These are phyloP conservation scores for Tenthredo distinguenda DNA, from an alignment of 2,888 invertebrate genomes.

Conservation along the genomic window DNA sequence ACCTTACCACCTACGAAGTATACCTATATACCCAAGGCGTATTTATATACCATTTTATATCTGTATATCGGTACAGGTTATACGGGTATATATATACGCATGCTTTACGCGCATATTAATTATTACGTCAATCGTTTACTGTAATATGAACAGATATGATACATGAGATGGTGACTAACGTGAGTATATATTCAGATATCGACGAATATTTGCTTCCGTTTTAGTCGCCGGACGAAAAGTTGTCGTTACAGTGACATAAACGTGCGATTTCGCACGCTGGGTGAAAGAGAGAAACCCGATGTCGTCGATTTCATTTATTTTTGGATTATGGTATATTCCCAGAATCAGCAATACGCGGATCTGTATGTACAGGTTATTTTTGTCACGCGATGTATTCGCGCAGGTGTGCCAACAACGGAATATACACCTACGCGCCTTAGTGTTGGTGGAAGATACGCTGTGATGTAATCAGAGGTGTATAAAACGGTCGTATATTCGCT, in stretches of 20 bases:
- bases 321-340: background rate
- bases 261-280: too few species aligned
- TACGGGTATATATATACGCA: background rate
- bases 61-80: background rate
- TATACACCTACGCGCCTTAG: background rate
- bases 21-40: background rate
- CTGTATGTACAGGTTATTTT: background rate
- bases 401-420: slow-evolving; percentile 2
- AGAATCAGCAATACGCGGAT: background rate
- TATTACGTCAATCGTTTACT: background rate
- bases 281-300: background rate
- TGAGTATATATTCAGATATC: too few species aligned
- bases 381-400: background rate
- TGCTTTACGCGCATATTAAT: background rate
- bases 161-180: too few species aligned
- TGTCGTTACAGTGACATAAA: background rate
- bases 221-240: background rate
- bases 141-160: too few species aligned
- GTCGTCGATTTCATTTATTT: background rate
- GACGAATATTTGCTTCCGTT: background rate
- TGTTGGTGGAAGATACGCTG: background rate
- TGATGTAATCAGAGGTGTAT: background rate
- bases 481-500: background rate
- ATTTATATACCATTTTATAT: background rate
- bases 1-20: slow-evolving; percentile 45